Conservation (phyloP, 2,797 vertebrate genomes). For the Eurystomus glaucurus region DNA sequence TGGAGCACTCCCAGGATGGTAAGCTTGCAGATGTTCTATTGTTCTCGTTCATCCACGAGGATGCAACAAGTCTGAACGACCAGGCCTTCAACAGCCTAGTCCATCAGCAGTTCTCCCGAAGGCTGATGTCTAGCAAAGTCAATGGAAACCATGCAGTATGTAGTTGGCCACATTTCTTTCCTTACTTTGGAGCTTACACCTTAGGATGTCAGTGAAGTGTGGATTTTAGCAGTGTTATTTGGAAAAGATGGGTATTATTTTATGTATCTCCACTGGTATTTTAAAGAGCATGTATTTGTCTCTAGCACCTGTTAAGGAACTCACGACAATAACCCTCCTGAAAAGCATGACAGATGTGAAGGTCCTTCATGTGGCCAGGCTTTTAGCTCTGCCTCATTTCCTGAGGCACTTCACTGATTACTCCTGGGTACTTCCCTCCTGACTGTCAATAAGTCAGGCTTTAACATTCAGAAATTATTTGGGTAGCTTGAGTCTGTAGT, state of each 20-base stretch:
- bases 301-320: background rate
- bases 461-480: background rate
- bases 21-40: background rate
- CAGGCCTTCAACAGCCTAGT: accelerated
- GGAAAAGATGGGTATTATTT: background rate
- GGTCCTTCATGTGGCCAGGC: background rate
- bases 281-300: background rate
- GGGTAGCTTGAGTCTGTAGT: background rate
- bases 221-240: background rate
- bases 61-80: background rate
- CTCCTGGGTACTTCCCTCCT: background rate
- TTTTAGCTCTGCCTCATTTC: background rate
- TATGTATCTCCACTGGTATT: background rate
- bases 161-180: background rate
- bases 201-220: background rate
- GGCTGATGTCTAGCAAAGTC: background rate
- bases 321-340: background rate
- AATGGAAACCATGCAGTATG: accelerated
- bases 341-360: background rate
- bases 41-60: background rate
- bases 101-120: background rate
- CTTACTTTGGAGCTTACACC: background rate
- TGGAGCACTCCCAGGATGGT: background rate
- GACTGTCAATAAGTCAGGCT: background rate
- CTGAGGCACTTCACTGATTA: background rate